Conservation (phyloP, 2,797 vertebrate genomes). For the Pseudochirops corinnae region DNA sequence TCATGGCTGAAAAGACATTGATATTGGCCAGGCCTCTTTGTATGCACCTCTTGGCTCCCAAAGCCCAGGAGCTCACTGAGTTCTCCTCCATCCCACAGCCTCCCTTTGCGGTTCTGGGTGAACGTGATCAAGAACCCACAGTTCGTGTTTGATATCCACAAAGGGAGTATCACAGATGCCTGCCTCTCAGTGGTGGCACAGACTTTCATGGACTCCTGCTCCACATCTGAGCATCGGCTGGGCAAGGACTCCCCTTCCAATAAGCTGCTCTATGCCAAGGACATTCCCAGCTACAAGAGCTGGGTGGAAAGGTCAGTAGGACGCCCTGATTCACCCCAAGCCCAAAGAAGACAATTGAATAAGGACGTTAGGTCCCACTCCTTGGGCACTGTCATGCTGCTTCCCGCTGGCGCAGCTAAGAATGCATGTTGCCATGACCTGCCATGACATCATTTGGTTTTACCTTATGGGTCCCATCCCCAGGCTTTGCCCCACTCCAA, state of each 20-base stretch:
- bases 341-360: background rate
- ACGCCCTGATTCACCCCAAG: fast-evolving
- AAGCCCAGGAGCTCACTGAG: fast-evolving
- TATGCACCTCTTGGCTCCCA: background rate
- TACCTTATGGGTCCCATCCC: background rate
- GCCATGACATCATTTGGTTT: background rate
- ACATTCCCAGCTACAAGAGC: slow-evolving; percentile 99
- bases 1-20: background rate
- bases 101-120: slow-evolving; percentile 98
- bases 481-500: background rate
- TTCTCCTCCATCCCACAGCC: slow-evolving; percentile 84
- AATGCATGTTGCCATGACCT: background rate
- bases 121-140: slow-evolving; percentile 99
- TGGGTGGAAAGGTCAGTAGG: slow-evolving; percentile 96
- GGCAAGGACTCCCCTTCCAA: slow-evolving; percentile 99
- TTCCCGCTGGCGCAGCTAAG: background rate
- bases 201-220: slow-evolving; percentile 99
- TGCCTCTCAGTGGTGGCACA: slow-evolving; percentile 98
- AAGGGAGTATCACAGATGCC: slow-evolving; percentile 98
- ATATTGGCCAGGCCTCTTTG: background rate
- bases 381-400: background rate
- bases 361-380: background rate
- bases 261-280: slow-evolving; percentile 98
- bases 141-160: slow-evolving; percentile 99
- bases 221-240: slow-evolving; percentile 97